Base-by-base conservation (phyloP, 2,888 invertebrate genomes). In the Aricia artaxerxes region DNA sequence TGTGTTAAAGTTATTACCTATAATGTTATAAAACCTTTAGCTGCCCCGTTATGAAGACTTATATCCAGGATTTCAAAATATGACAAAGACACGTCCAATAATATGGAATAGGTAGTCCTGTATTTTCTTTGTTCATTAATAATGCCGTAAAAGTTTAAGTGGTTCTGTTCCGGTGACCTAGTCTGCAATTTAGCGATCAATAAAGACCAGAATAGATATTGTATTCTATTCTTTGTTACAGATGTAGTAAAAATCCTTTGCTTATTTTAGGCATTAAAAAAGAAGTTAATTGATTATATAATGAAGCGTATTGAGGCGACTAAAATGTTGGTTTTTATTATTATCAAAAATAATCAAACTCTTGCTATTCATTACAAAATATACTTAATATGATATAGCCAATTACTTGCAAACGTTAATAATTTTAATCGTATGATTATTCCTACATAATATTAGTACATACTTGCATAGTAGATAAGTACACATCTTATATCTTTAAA, bases 181-280 rank as follows among this genome's bases (percentile, higher is more conserved):
- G 61, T 61, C 61, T 24, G 61, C 61, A 61, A 61, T n/a, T 61
- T 24, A 24, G 61, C 7, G 61, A 61, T 61, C 61, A 61, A 61
- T 61, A 61, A 61, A 24, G 16, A 61, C n/a, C 16, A 24, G 61
- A 61, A 61, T 61, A 61, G 24, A 24, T 61, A 61, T 61, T 24
- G 5, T 60, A 60, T 61, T 61, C 61, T n/a, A n/a, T 6, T 16
- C 57, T 16, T 53, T 53, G 11, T 16, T 4, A 57, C 57, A 3
- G 57, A 57, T 57, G 4, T 57, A 16, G 16, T 57, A 57, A 1
- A 3, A 57, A 57, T 57, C 13, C 57, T 57, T 57, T 57, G 0
- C 16, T 57, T 53, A 53, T 53, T 53, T 53, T 53, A 4, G 53
- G 13, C 4, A 13, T 53, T 1, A 9, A 49, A 49, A 49, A 11